Evolutionary conservation across 1,140 invertebrate species (phyloP), one percentile per base, ranked within the genome.

Genomic region (Sipha flava): DNA sequence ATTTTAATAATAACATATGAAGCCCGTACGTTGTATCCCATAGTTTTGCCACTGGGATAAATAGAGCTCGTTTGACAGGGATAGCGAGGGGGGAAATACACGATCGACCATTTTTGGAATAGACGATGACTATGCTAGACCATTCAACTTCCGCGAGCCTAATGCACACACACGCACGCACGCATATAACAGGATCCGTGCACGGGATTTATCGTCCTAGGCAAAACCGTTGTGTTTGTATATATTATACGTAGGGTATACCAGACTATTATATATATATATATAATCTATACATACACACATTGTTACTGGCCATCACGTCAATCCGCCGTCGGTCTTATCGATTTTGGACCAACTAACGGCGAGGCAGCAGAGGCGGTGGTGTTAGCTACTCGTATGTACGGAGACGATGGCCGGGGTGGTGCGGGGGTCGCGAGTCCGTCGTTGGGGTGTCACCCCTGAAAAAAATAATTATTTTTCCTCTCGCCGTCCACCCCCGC

Each of bases 401-500:
- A 45, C 21, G 70, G 47, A 21, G 29, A 9, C 26, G 29, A 14
- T 1, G 47, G 29, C 47, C 23, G 34, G 31, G 14, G 10, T n/a
- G 70, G 70, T 14, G 72, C 49, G 52, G 72, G 70, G 73, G 73
- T 77, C 73, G 49, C 73, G 73, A 49, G 34, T 75, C 47, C 73
- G 3, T n/a, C 49, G 73, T 77, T 77, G 52, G 73, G 73, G 73
- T 77, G 73, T 57, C 73, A 77, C 73, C 73, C 73, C 73, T 31
- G 49, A 54, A 77, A 77, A 75, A 70, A 59, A 52, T n/a, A 21
- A 77, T 75, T 23, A 57, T 77, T 43, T 59, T 57, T 37, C 12
- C 31, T 34, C 52, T 37, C 73, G 6, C 49, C 68, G 43, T 16
- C 70, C 43, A 26, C 29, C 45, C 47, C 52, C 34, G 31, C 31